Conservation (phyloP, 2,888 invertebrate species). For the Sipha maydis region DNA sequence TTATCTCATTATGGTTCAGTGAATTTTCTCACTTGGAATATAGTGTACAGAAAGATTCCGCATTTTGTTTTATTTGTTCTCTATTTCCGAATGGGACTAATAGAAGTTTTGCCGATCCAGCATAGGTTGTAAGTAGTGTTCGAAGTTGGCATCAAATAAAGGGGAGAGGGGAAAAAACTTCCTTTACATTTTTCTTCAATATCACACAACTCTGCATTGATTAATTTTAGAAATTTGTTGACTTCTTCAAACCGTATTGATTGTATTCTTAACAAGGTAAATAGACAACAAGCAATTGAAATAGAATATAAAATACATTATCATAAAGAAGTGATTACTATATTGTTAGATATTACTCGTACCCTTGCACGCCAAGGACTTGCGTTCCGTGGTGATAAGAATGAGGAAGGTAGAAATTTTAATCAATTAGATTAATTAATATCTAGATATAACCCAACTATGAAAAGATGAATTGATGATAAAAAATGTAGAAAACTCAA, state of each 20-base stretch:
- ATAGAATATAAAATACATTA: conserved; percentile 4
- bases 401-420: background rate
- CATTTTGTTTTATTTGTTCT: conserved; percentile 11
- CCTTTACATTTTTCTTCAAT: conserved; percentile 8
- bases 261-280: background rate
- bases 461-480: conserved; percentile 5
- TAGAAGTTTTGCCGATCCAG: background rate
- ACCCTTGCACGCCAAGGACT: background rate
- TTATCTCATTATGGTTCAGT: conserved; percentile 14
- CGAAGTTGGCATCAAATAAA: background rate
- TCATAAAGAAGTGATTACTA: conserved; percentile 20
- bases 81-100: background rate
- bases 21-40: background rate
- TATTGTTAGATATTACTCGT: conserved; percentile 7
- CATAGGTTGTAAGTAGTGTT: conserved; percentile 7
- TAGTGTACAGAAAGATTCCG: conserved; percentile 6
- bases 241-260: background rate
- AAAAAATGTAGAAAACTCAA: conserved; percentile 11
- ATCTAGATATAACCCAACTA: background rate
- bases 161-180: background rate
- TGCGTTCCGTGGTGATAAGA: background rate
- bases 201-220: conserved; percentile 4
- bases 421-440: background rate
- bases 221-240: conserved; percentile 1
- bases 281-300: conserved; percentile 23